Evolutionary conservation across 2,797 vertebrate genomes (phyloP), one percentile per base, ranked within the genome.

Genomic region (Urocyon cinereoargenteus): DNA sequence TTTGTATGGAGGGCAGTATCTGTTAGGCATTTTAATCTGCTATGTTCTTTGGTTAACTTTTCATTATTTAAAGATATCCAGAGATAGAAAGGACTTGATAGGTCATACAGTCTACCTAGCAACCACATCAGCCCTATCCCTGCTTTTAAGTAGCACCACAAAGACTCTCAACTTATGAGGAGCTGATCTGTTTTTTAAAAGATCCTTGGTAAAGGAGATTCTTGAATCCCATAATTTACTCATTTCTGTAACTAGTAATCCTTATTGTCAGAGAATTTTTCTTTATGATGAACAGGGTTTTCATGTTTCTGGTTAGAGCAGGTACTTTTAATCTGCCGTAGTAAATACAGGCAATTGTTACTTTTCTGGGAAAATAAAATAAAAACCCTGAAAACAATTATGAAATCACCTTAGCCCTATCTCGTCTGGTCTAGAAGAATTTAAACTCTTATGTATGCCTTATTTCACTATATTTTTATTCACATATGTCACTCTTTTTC

Each of bases 41-140:
- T 64, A 11, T 45, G 55, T 34, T 34, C 24, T 93, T 95, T 96
- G 51, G 21, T 22, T 84, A 72, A 62, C 12, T 79, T 93, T 96
- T 95, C 15, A 75, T 91, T 81, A 75, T 87, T 89, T 81, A 31
- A 86, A 91, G 16, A 79, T 89, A 91, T 90, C 4, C 11, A 91
- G 12, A 21, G 1, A 18, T 77, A 4, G 9, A 89, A 91, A 53
- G 31, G 57, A 62, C 22, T 70, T 64, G 31, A 89, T 34, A 87
- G 28, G 14, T 49, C 51, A 64, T 51, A 12, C 31, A 88, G 45
- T 82, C 12, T 34, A 49, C 49, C 53, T 2, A 95, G 22, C 21
- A 84, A 16, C 64, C 61, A 73, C 14, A 28, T 22, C 22, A 86
- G 1, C 2, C 21, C 9, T 10, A 6, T 73, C 11, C 15, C 61